Evolutionary conservation across 2,888 invertebrate genomes (phyloP), one percentile per base, ranked within the genome.

Genomic region (Drosophila greeni): DNA sequence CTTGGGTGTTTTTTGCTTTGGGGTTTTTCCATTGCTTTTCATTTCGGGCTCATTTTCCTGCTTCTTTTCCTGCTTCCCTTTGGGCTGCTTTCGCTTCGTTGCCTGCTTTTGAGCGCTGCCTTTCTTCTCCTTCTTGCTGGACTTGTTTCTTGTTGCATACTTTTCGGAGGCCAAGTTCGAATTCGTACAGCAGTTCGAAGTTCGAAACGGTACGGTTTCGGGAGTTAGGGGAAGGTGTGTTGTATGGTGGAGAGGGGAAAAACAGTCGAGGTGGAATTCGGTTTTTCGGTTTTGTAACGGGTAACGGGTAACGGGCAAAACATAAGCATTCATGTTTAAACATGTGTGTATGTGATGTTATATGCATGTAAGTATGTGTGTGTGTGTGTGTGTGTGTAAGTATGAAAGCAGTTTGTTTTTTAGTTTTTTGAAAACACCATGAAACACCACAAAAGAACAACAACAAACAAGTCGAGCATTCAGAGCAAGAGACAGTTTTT

Each of bases 391-490:
- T 78, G 65, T 75, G 67, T 75, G 84, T 78, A 66, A 73, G 74
- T 79, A 84, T 82, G 54, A 76, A 80, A 84, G 80, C 84, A 76
- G 74, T 54, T 68, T 72, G 67, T 72, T 61, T 47, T 42, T 54
- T n/a, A 3, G 49, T 53, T 37, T 72, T 58, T 59, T 71, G 59
- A 79, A 59, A 73, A 78, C 82, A 79, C 78, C 84, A 83, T 79
- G 64, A 81, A 55, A 84, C 84, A 83, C 79, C 79, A 79, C 79
- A 83, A 79, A 45, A 45, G 45, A 45, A 45, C 45, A 45, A 82
- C 78, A 84, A 84, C 78, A 79, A 79, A 79, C 79, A 84, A 79
- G 82, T 84, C 84, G 82, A 84, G 82, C 79, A 79, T 79, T 79
- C 84, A 84, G 45, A 45, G 82, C 83, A 66, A 84, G 65, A 62